Base-by-base conservation (phyloP, 2,113 vertebrate genomes). In the Psilopsiagon aymara region DNA sequence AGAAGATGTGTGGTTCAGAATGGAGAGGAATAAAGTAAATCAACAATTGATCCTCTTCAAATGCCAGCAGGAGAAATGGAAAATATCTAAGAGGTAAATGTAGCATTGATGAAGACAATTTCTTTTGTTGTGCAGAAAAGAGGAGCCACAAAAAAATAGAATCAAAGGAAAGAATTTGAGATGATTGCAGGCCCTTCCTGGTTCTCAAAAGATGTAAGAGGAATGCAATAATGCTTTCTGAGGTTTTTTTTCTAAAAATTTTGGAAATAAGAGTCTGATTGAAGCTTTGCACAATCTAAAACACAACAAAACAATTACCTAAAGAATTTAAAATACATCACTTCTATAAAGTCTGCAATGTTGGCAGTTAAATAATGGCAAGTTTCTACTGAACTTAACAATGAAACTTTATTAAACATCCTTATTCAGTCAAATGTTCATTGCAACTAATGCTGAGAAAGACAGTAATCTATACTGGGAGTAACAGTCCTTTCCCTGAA, bases 101-200 rank as follows among this genome's bases (percentile, higher is more conserved):
- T 53, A n/a, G 3, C 44, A 73, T 80, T 91, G 91, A 95, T 90
- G 92, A 94, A 82, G 75, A 74, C 44, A 87, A 67, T 80, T 67
- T 84, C 24, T 71, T 47, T 82, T 81, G 77, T 62, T 77, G 31
- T 80, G 46, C 25, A 70, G 60, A 81, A 86, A 74, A 93, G 5
- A 27, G 13, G 11, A 86, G 0, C 12, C 16, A 90, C n/a, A 43
- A 49, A 41, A 47, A 87, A 74, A 33, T 3, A 66, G 25, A 88
- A 80, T 59, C 16, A 70, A 49, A 71, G 5, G 14, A 62, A 87
- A 66, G 9, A 43, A 79, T 35, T 13, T 81, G 43, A 90, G 28
- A 67, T 24, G 73, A 79, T 41, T 88, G 51, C 31, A 85, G 41
- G 33, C 51, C n/a, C 17, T 18, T 80, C 13, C n/a, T 82, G 23